A percentile compares a stretch with the other conserved stretches of the same genome.
Evolutionary conservation across 1,140 invertebrate genomes (phyloP).

Genomic region (Drosophila ficusphila): DNA sequence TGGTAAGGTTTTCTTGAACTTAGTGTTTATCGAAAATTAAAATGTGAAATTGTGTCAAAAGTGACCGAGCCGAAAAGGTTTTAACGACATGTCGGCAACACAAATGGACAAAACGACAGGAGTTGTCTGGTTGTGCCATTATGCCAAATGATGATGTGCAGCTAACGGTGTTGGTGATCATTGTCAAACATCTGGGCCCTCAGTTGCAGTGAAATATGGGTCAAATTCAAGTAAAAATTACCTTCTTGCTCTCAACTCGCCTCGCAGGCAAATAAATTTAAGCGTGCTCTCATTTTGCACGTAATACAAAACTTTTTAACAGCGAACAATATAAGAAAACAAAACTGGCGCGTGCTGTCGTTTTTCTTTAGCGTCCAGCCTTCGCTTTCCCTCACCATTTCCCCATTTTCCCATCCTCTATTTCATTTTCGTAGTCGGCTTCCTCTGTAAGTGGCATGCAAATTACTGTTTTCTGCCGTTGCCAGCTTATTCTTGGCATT

Average conservation of each 20-base stretch:
- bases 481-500: constrained; percentile 40
- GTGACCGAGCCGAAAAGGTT: constrained; percentile 7
- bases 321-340: constrained; percentile 44
- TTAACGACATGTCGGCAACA: constrained; percentile 41
- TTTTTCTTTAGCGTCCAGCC: constrained; percentile 50
- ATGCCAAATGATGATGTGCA: constrained; percentile 72
- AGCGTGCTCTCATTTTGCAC: constrained; percentile 65
- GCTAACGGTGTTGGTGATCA: constrained; percentile 57
- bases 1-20: too few species aligned
- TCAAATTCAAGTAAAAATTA: constrained; percentile 63
- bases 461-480: constrained; percentile 38
- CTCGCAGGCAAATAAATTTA: constrained; percentile 60
- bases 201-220: constrained; percentile 64
- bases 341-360: constrained; percentile 60
- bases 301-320: constrained; percentile 70
- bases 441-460: constrained; percentile 59
- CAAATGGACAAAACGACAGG: constrained; percentile 55
- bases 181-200: constrained; percentile 23
- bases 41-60: constrained; percentile 6
- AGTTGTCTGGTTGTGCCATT: constrained; percentile 22
- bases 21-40: too few species aligned
- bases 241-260: neutral
- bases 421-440: constrained; percentile 24
- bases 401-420: neutral
- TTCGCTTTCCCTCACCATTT: constrained; percentile 28